A percentile compares a stretch with the other conserved stretches of the same genome.
phyloP scores from a whole-genome alignment of 2,797 vertebrate species.

The Ibycter americanus region DNA sequence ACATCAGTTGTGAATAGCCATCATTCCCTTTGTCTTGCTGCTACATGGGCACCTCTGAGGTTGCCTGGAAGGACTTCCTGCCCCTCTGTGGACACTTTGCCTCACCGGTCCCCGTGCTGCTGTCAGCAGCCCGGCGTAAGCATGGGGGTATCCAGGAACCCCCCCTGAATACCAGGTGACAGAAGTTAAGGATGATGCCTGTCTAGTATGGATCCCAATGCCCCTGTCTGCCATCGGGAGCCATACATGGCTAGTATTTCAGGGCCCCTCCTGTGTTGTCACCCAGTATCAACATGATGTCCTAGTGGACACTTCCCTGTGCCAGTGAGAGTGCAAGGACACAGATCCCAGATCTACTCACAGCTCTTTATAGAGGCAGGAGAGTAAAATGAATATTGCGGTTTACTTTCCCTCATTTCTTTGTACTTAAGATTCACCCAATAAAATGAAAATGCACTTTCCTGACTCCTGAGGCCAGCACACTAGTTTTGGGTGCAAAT shows the following conservation, averaged over 20 bases:
- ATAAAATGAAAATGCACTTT: background rate
- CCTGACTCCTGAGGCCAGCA: background rate
- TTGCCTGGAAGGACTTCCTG: background rate
- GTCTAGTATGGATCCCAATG: background rate
- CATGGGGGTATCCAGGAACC: background rate
- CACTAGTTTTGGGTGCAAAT: background rate
- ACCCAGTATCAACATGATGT: background rate
- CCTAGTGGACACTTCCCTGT: background rate
- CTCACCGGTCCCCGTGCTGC: background rate
- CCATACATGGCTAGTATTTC: background rate
- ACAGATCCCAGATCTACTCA: background rate
- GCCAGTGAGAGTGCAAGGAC: background rate
- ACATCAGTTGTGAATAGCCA: background rate
- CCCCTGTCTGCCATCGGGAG: background rate
- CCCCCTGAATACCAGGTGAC: too few species aligned
- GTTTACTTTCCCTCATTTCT: background rate
- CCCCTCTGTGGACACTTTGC: background rate
- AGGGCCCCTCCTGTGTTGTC: background rate
- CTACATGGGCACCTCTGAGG: rapidly evolving
- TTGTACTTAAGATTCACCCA: background rate
- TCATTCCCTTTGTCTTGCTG: background rate
- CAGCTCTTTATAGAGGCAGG: background rate
- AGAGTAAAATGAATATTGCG: rapidly evolving
- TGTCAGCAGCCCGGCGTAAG: background rate
- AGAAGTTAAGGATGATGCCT: background rate